A percentile compares a stretch with the other conserved stretches of the same genome.
phyloP scores from a whole-genome alignment of 1,140 invertebrate genomes.

The Scaptomyza graminum region DNA sequence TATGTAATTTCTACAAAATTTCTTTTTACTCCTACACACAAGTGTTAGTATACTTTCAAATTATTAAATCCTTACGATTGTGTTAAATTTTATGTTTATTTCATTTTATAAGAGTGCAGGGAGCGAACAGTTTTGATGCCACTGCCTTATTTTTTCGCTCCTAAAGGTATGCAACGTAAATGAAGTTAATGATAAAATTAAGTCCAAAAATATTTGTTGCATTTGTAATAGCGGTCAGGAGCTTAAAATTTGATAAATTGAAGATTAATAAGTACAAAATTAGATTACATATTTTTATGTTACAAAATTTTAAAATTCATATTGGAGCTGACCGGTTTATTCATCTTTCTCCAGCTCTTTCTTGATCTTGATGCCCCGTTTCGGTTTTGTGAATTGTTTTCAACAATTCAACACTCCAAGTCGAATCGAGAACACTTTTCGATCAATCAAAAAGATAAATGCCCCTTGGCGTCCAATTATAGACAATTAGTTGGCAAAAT shows the following conservation, averaged over 20 bases:
- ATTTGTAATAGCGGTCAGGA: not conserved
- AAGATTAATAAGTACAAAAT: too few species aligned
- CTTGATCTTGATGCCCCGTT: slow-evolving; percentile 12
- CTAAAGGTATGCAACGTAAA: slow-evolving; percentile 16
- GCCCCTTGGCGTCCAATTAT: slow-evolving; percentile 61
- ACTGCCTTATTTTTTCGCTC: not conserved
- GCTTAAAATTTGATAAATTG: too few species aligned
- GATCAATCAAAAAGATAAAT: slow-evolving; percentile 64
- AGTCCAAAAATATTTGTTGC: not conserved
- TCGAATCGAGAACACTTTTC: slow-evolving; percentile 47
- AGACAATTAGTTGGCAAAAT: slow-evolving; percentile 75
- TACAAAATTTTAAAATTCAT: not conserved
- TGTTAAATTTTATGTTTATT: not conserved
- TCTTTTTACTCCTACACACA: not conserved
- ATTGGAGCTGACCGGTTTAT: not conserved
- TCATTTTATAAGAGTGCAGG: not conserved
- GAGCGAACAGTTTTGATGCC: not conserved
- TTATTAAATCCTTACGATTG: slow-evolving; percentile 23
- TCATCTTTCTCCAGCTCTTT: slow-evolving; percentile 6
- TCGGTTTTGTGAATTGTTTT: slow-evolving; percentile 28
- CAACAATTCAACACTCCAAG: slow-evolving; percentile 56
- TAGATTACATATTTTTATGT: not conserved
- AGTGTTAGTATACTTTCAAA: slow-evolving; percentile 29
- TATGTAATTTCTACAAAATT: slow-evolving; percentile 49
- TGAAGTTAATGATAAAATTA: not conserved